Evolutionary conservation across 2,113 vertebrate genomes (phyloP).

Genomic region (Hassar affinis): DNA sequence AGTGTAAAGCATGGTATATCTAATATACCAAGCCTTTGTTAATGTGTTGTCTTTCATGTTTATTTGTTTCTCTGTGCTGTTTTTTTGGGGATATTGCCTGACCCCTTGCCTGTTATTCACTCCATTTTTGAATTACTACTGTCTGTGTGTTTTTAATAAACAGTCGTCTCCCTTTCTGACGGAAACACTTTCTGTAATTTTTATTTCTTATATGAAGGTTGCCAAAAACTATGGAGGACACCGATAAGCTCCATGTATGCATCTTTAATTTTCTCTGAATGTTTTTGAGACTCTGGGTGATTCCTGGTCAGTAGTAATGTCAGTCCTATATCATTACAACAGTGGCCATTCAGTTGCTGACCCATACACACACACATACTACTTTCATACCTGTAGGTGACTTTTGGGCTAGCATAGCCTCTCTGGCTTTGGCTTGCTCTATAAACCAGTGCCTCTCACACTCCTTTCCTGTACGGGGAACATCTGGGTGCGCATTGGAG

Average conservation of each 20-base stretch:
- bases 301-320: background rate
- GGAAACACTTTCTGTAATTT: background rate
- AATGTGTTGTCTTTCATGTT: no score
- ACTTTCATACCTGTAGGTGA: conserved; percentile 20
- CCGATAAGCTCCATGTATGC: background rate
- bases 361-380: background rate
- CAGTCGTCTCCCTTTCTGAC: no score
- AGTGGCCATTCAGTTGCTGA: background rate
- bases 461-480: conserved; percentile 41
- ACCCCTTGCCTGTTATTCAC: no score
- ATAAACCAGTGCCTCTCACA: conserved; percentile 45
- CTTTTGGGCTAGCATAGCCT: conserved; percentile 22
- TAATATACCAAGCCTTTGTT: no score
- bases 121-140: no score
- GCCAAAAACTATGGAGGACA: background rate
- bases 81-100: no score
- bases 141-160: no score
- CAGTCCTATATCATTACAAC: background rate
- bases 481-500: conserved; percentile 38
- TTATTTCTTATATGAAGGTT: background rate
- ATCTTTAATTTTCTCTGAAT: background rate
- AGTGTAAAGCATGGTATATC: no score
- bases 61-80: no score
- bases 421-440: conserved; percentile 40
- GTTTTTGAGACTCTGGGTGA: background rate